Base-by-base conservation (phyloP, 2,113 vertebrate genomes). In the Nasalis larvatus region DNA sequence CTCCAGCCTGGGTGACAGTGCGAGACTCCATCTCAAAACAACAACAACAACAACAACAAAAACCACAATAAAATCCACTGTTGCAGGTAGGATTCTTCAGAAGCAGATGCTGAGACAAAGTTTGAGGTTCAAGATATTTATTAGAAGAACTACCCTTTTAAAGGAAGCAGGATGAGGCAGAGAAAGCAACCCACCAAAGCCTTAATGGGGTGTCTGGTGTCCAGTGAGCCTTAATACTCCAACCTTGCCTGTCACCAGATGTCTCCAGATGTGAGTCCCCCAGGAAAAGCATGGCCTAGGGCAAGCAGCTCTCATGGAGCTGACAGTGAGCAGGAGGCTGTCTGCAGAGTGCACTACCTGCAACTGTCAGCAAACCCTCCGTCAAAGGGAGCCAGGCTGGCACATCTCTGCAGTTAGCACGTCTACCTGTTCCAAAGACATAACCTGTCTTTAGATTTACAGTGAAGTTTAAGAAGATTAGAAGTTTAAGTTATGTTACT, bases 171-270 rank as follows among this genome's bases (percentile, higher is more conserved):
- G 21, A 37, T 0, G 12, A 63, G 35, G 23, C 18, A 69, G 58
- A 95, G 47, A 47, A 58, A 86, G 74, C 11, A 84, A 30, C 17
- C n/a, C 63, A 56, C 52, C 1, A 16, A 63, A 56, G n/a, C 40
- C 68, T 17, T 12, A 18, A 18, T 0, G 0, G 8, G 71, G 32
- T 1, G 1, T 23, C 42, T n/a, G 52, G n/a, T 18, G 14, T 80
- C 45, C 1, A 0, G 12, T 10, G 18, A 83, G 49, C 18, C 42
- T 84, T 73, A 10, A 23, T 35, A 16, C 12, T 11, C 49, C 63
- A 52, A 23, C 23, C n/a, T 45, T 25, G 3, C 42, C 1, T 54
- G 49, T 45, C 4, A 16, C 20, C 77, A 68, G 63, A 56, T 12
- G 17, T n/a, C 85, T 63, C 52, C 52, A 60, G 54, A n/a, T 27